Evolutionary conservation across 2,113 vertebrate genomes (phyloP).

Genomic region (Tachuris rubrigastra): DNA sequence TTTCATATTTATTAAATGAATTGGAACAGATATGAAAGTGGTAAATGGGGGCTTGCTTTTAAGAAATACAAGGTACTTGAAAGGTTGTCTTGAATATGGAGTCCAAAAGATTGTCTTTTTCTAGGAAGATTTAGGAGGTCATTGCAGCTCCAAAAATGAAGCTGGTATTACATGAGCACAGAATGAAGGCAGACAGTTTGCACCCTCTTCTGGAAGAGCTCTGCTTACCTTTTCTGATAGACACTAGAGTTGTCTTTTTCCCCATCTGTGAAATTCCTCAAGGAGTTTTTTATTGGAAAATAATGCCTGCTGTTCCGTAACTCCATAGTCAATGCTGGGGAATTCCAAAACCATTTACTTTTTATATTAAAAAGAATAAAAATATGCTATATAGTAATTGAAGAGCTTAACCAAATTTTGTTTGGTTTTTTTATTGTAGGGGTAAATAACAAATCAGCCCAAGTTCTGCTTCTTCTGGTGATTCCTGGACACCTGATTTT

Average conservation of each 20-base stretch:
- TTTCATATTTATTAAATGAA: background rate
- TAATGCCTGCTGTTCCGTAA: background rate
- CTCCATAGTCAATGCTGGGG: background rate
- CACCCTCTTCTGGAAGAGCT: background rate
- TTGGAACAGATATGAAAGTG: background rate
- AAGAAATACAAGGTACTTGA: background rate
- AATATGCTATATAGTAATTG: background rate
- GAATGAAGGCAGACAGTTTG: background rate
- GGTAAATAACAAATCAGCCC: constrained; percentile 94
- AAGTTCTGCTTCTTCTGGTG: constrained; percentile 90
- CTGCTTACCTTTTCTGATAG: background rate
- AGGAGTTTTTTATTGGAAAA: background rate
- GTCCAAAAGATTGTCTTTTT: background rate
- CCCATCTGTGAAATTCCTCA: background rate
- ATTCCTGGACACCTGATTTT: constrained; percentile 94
- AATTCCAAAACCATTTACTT: background rate
- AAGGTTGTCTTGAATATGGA: background rate
- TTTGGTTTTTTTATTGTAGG: constrained; percentile 71
- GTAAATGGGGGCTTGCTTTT: background rate
- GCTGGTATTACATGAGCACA: background rate
- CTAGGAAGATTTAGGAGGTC: background rate
- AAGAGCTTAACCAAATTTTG: background rate
- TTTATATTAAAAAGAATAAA: background rate
- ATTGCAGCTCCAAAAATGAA: background rate
- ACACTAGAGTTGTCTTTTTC: background rate